Evolutionary conservation across 1,140 invertebrate species (phyloP).

Genomic region (Trissolcus basalis): DNA sequence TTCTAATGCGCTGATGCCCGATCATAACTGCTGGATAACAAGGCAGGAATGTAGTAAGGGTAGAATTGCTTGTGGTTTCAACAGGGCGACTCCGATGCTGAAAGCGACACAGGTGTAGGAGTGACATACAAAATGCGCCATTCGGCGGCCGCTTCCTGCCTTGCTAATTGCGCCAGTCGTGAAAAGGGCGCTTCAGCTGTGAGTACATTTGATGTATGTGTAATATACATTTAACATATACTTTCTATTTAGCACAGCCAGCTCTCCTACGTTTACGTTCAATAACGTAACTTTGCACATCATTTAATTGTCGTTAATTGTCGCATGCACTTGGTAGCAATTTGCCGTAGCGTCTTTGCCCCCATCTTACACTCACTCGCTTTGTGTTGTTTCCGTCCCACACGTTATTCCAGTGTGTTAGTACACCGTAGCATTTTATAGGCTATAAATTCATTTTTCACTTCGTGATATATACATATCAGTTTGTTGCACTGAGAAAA

Average conservation of each 20-base stretch:
- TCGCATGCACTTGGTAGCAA: constrained; percentile 33
- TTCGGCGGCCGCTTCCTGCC: constrained; percentile 74
- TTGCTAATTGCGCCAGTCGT: constrained; percentile 73
- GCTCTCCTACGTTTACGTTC: constrained; percentile 51
- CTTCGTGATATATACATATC: no score
- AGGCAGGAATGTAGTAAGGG: constrained; percentile 67
- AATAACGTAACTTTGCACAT: constrained; percentile 45
- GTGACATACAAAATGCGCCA: constrained; percentile 74
- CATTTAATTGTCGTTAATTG: constrained; percentile 33
- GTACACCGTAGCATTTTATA: no score
- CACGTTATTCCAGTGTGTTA: no score
- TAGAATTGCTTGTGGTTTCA: constrained; percentile 73
- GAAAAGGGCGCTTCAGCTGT: constrained; percentile 74
- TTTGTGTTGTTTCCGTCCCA: no score
- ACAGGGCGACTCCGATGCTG: constrained; percentile 74
- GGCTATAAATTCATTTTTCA: no score
- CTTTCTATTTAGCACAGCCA: constrained; percentile 57
- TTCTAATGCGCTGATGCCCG: constrained; percentile 35
- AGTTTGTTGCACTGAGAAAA: no score
- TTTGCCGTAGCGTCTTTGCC: not conserved
- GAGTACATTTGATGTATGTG: constrained; percentile 69
- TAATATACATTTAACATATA: constrained; percentile 54
- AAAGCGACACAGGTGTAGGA: constrained; percentile 73
- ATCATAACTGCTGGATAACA: constrained; percentile 47
- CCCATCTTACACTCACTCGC: not conserved